Percentiles rank a stretch among this genome's conserved stretches.
These are phyloP conservation scores for Pontoporia blainvillei DNA, from an alignment of 2,113 vertebrate species.

Conservation along the genomic window DNA sequence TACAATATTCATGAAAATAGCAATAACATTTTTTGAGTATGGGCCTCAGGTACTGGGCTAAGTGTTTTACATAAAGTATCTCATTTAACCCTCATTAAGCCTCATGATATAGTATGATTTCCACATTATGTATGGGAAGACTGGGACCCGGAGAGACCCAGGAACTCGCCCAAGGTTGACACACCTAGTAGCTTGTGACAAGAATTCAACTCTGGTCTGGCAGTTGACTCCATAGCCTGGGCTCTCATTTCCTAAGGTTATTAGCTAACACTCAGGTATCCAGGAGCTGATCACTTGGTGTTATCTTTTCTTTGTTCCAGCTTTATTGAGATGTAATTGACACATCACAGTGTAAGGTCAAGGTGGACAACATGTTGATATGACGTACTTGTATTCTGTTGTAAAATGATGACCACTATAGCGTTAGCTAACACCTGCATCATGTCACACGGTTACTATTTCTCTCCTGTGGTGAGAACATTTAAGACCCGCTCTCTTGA, in stretches of 20 bases:
- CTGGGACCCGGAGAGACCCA: not conserved
- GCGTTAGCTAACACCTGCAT: too few relatives aligned
- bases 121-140: not conserved
- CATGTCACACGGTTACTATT: accelerated
- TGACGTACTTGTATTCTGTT: accelerated
- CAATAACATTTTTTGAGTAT: not conserved
- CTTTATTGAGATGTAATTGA: not conserved
- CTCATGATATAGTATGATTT: not conserved
- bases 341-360: not conserved
- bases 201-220: not conserved
- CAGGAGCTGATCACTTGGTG: not conserved
- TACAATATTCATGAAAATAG: not conserved
- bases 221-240: not conserved
- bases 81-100: not conserved
- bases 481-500: not conserved
- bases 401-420: not conserved
- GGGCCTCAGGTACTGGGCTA: not conserved
- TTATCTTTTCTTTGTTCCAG: not conserved
- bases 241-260: not conserved
- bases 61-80: not conserved
- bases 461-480: not conserved
- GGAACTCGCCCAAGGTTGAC: not conserved
- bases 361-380: accelerated
- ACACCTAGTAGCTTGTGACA: not conserved
- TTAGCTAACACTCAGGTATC: not conserved